These are phyloP conservation scores for Delichon dasypus DNA, from an alignment of 2,797 vertebrate genomes.

Conservation along the genomic window DNA sequence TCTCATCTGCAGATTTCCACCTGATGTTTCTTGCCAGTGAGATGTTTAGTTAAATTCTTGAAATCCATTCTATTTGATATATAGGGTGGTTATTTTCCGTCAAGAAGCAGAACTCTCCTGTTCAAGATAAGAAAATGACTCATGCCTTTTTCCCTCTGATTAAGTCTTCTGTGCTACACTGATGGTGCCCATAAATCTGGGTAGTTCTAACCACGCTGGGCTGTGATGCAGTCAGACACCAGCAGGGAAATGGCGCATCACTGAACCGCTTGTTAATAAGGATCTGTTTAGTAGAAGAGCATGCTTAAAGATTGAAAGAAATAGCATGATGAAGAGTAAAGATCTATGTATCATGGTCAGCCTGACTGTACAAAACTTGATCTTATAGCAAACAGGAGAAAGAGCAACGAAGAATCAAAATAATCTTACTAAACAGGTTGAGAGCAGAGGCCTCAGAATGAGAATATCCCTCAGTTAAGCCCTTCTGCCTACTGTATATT, in stretches of 20 bases:
- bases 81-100: neutral
- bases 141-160: neutral
- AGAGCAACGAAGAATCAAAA: neutral
- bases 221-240: neutral
- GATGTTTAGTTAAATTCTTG: neutral
- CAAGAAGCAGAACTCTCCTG: neutral
- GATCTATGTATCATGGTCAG: neutral
- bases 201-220: neutral
- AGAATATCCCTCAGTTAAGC: neutral
- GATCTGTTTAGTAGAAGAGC: neutral
- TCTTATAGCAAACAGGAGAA: neutral
- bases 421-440: neutral
- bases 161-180: neutral
- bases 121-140: neutral
- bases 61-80: neutral
- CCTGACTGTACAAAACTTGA: neutral
- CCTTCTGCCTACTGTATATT: neutral
- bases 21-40: neutral
- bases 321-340: neutral
- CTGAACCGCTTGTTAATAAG: neutral
- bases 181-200: neutral
- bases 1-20: neutral
- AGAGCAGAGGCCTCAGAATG: neutral
- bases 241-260: neutral
- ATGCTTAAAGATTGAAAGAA: neutral